Evolutionary conservation across 2,113 vertebrate genomes (phyloP).

Genomic region (Podarcis raffonei): DNA sequence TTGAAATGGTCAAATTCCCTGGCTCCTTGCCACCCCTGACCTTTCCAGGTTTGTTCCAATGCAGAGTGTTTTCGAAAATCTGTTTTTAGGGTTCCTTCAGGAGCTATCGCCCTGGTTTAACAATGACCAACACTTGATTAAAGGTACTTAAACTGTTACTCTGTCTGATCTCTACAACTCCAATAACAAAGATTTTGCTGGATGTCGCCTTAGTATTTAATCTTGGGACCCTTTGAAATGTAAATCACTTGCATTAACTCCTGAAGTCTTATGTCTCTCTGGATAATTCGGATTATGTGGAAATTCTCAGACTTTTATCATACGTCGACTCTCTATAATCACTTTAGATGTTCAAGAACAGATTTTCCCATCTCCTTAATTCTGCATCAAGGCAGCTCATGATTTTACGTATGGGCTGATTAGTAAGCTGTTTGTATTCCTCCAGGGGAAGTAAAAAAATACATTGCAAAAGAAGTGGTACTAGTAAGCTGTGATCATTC

Average conservation of each 20-base stretch:
- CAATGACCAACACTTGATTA: conserved; percentile 33
- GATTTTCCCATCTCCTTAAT: neutral
- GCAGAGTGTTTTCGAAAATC: neutral
- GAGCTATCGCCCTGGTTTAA: conserved; percentile 21
- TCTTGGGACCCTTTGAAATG: conserved; percentile 54
- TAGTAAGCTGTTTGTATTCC: neutral
- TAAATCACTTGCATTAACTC: conserved; percentile 27
- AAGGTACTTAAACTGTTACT: conserved; percentile 26
- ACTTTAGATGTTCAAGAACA: neutral
- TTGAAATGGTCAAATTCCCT: conserved; percentile 7
- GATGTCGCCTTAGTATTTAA: conserved; percentile 20
- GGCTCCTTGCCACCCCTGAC: neutral
- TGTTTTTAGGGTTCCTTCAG: conserved; percentile 2
- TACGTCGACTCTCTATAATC: neutral
- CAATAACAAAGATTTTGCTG: neutral
- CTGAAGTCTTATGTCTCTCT: conserved; percentile 15
- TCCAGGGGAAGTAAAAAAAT: neutral
- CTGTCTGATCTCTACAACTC: conserved; percentile 20
- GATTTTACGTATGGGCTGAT: neutral
- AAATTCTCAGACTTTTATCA: conserved; percentile 9
- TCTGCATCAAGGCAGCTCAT: neutral
- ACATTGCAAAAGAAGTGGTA: neutral
- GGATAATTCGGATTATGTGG: neutral
- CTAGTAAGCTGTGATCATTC: neutral
- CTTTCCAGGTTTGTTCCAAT: neutral